These are phyloP conservation scores for Clarias platycephalus DNA, from an alignment of 2,797 vertebrate species.

Conservation along the genomic window DNA sequence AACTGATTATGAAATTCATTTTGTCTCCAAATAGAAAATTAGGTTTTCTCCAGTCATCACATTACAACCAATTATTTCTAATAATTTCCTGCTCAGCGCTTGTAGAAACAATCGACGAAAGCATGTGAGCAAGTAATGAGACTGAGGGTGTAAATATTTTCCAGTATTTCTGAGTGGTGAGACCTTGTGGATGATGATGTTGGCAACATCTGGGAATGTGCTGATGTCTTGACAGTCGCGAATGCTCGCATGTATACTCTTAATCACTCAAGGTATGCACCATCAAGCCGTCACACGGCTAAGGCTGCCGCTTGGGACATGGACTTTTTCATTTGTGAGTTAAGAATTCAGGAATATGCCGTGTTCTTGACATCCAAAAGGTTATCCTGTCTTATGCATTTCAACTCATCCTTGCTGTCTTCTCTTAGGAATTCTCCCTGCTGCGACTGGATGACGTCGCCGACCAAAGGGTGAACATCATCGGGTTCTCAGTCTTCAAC, in stretches of 20 bases:
- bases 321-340: background rate
- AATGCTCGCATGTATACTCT: background rate
- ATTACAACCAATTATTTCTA: background rate
- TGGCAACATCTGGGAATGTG: background rate
- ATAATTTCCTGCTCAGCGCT: background rate
- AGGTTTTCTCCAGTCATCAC: background rate
- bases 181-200: background rate
- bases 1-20: conserved; percentile 3
- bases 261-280: background rate
- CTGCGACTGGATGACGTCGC: conserved; percentile 85
- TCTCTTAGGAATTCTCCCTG: conserved; percentile 88
- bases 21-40: conserved; percentile 4
- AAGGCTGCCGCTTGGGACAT: background rate
- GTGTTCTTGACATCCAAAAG: background rate
- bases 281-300: background rate
- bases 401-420: conserved; percentile 2
- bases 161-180: background rate
- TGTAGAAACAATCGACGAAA: conserved; percentile 8
- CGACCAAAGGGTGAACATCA: conserved; percentile 90
- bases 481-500: conserved; percentile 98
- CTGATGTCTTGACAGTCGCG: background rate
- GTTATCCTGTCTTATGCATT: background rate
- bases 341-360: background rate
- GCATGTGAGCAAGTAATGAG: background rate
- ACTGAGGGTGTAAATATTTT: background rate